Base-by-base conservation (phyloP, 1,140 invertebrate species). In the Laodelphax striatellus region DNA sequence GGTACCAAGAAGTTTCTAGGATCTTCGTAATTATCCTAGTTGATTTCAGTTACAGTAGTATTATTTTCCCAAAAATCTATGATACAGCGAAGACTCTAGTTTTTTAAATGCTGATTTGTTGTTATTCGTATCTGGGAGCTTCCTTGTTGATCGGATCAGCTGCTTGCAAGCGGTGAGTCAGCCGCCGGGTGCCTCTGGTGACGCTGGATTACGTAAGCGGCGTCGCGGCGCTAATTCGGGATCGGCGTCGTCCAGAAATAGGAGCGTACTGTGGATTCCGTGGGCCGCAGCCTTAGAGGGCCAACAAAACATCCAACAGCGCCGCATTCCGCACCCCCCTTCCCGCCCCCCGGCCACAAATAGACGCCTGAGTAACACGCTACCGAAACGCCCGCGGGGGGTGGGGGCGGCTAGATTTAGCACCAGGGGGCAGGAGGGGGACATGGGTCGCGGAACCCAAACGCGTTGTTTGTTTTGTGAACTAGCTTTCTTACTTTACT, bases 221-320 rank as follows among this genome's bases (percentile, higher is more conserved):
- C 52, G 52, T 13, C 52, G 21, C 22, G n/a, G 31, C 52, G n/a
- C 52, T 52, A 22, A 53, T 22, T n/a, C 10, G 52, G 21, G 31
- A 22, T 5, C 21, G 31, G 31, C 22, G 22, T 28, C 22, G 22
- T 53, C 52, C 52, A 22, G 13, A 53, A 28, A 28, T 53, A 28
- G 13, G 31, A 22, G 22, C 22, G 52, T 19, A 53, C 9, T 38
- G 34, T 38, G 5, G 52, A 21, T 53, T 53, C 52, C 52, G 52
- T 53, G 52, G 52, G 52, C 52, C 52, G 52, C 52, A 22, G 46
- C 46, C 46, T 52, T 52, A 52, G 17, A 19, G 46, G 46, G 46
- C 46, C 46, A 52, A 38, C 34, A 9, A 38, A 38, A 38, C 34
- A 38, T 38, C 34, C 11, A 38, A 4, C 22, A 53, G 31, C 31